Base-by-base conservation (phyloP, 2,113 vertebrate species). In the Heloderma charlesbogerti region DNA sequence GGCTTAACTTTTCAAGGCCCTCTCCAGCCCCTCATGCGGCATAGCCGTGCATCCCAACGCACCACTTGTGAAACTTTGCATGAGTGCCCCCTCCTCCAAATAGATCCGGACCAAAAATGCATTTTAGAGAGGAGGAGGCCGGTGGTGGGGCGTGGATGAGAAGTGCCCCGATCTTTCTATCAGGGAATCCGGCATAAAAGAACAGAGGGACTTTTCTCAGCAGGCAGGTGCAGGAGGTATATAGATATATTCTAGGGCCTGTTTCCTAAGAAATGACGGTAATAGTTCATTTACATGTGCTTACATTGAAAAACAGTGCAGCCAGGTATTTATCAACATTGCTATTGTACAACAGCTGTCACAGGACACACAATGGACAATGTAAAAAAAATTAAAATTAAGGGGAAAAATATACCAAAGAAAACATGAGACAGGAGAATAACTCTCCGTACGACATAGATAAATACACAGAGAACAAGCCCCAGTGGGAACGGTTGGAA, bases 291-390 rank as follows among this genome's bases (percentile, higher is more conserved):
- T 88, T 88, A 88, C 90, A 88, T 78, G 86, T 88, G 87, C 90
- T 91, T 88, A 91, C 91, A 85, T 71, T 71, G 72, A 69, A 79
- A 40, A 84, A 88, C 74, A 88, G 75, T 90, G 89, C 83, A 90
- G 89, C 83, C 87, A 57, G 60, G 60, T 20, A 45, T 43, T 69
- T 54, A 67, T 75, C 71, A 34, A 88, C 90, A 84, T 43, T 66
- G 72, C 72, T 85, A 60, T 83, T 45, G 37, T 60, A 88, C 91
- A 91, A 88, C 91, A 91, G 90, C 48, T 20, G 34, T 84, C 87
- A 91, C 91, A 88, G 87, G 34, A 91, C 87, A 84, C 29, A 88
- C 72, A n/a, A 85, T 22, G 45, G 74, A 79, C 80, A 57, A 31
- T 67, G 85, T 75, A 51, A 66, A 66, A 84, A 87, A 48, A 60